Conservation (phyloP, 2,797 vertebrate species). For the Iguana delicatissima region DNA sequence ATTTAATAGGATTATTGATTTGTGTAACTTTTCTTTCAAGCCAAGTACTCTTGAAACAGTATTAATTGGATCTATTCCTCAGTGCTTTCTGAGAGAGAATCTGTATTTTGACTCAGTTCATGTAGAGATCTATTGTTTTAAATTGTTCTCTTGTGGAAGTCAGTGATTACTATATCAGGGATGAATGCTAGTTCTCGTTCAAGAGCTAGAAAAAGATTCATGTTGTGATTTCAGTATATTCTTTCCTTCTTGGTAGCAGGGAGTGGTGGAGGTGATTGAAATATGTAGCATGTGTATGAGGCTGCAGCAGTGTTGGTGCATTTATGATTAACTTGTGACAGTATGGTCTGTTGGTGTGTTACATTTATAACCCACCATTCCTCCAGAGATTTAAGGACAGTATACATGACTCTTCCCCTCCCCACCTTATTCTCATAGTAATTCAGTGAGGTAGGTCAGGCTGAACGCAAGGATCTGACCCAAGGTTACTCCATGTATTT, state of each 20-base stretch:
- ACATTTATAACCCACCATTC: neutral
- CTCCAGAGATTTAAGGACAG: neutral
- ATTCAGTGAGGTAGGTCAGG: neutral
- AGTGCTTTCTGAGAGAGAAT: neutral
- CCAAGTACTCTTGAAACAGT: neutral
- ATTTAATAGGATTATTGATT: neutral
- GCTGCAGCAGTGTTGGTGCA: neutral
- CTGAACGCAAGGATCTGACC: neutral
- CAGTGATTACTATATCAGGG: neutral
- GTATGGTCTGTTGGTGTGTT: neutral
- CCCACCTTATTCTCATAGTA: neutral
- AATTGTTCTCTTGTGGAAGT: neutral
- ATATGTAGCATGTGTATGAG: too few relatives aligned
- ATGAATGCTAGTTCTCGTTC: neutral
- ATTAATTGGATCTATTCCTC: neutral
- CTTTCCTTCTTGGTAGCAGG: neutral
- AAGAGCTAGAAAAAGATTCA: neutral
- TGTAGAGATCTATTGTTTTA: neutral
- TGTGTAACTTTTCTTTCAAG: constrained; percentile 49
- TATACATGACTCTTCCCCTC: neutral
- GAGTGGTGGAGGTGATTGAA: neutral
- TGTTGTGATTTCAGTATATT: neutral
- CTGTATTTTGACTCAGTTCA: neutral
- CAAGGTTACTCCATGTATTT: neutral
- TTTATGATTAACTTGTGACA: neutral